phyloP scores from a whole-genome alignment of 2,888 invertebrate species.

The Copidosoma aretas region DNA sequence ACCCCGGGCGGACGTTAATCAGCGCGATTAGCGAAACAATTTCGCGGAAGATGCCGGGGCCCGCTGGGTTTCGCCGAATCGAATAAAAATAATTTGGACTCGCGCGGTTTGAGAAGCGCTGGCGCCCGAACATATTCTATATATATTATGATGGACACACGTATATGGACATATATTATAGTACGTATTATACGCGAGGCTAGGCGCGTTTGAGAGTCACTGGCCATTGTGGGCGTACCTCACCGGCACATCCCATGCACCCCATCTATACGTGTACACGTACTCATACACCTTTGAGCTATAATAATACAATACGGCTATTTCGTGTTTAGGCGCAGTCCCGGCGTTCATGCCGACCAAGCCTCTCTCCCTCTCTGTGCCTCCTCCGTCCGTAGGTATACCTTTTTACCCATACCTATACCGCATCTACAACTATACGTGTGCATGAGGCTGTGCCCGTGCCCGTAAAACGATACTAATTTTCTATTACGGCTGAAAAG shows the following conservation, averaged over 20 bases:
- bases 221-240: constrained; percentile 58
- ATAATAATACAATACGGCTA: constrained; percentile 44
- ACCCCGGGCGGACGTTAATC: too few relatives aligned
- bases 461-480: constrained; percentile 56
- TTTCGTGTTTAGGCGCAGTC: constrained; percentile 59
- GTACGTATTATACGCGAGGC: constrained; percentile 13
- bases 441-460: constrained; percentile 11
- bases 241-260: constrained; percentile 56
- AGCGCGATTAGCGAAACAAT: too few relatives aligned
- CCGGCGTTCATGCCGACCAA: constrained; percentile 27
- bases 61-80: too few relatives aligned
- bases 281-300: neutral
- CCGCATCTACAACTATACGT: too few relatives aligned
- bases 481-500: constrained; percentile 51
- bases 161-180: too few relatives aligned
- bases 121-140: too few relatives aligned
- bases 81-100: too few relatives aligned
- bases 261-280: constrained; percentile 34
- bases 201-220: constrained; percentile 54
- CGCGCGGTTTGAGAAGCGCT: too few relatives aligned
- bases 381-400: too few relatives aligned
- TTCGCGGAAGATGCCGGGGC: neutral
- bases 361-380: neutral
- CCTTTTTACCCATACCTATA: too few relatives aligned
- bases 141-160: too few relatives aligned